Evolutionary conservation across 2,888 invertebrate species (phyloP), one percentile per base, ranked within the genome.

Genomic region (Xanthia icteritia): DNA sequence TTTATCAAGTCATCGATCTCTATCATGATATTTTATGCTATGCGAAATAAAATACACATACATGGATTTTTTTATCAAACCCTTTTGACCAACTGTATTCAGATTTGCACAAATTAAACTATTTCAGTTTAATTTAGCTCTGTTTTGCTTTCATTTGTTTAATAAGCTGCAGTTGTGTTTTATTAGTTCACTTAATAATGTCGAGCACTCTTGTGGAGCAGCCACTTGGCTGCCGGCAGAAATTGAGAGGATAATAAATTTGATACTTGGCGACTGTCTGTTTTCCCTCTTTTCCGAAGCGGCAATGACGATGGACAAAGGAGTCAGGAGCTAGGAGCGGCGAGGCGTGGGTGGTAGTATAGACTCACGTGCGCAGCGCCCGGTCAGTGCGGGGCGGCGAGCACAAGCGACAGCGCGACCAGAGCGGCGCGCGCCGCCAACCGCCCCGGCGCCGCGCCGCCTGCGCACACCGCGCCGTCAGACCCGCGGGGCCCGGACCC

Each of bases 351-450:
- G 54, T 67, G 78, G 83, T 77, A 81, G 85, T 81, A 86, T 81
- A 91, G 94, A 97, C 95, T 95, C 95, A 96, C 96, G 95, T 95
- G 93, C 92, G 94, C 93, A 90, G 90, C 94, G 94, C 94, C 94
- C 95, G 95, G 95, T 96, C 95, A 96, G 95, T 93, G 95, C 95
- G 95, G 93, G 94, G 93, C 95, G 93, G 90, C 96, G 93, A 95
- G 95, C 94, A 90, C 92, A 81, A 93, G 91, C 92, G 93, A 92
- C 91, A 95, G 94, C 91, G 92, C 93, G 93, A 94, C 86, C 89
- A 94, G 94, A 87, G 93, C 92, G 92, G 92, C 93, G 93, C 92
- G 93, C 92, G 94, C 92, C 93, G 91, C 91, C 94, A 89, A 86
- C 91, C 91, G 92, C 88, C 92, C 91, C 93, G 94, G 91, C 94